A percentile compares a stretch with the other conserved stretches of the same genome.
phyloP scores from a whole-genome alignment of 1,140 invertebrate genomes.

The Rhopalosiphum maidis region DNA sequence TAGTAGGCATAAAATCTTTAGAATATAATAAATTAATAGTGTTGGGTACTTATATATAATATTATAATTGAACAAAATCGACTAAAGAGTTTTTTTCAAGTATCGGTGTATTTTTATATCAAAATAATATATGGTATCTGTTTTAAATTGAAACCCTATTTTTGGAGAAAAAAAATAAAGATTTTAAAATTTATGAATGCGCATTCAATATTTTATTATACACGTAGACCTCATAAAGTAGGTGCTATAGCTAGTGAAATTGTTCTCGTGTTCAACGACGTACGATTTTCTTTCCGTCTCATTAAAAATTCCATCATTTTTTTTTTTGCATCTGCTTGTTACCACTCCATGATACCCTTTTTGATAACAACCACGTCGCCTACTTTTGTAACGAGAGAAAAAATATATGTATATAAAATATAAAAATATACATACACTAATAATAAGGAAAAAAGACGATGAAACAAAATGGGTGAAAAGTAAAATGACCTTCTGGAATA shows the following conservation, averaged over 20 bases:
- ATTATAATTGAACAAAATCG: background rate
- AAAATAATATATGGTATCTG: background rate
- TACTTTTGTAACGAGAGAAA: constrained; percentile 12
- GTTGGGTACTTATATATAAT: background rate
- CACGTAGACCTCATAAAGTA: background rate
- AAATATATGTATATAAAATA: background rate
- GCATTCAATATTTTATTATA: background rate
- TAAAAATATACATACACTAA: background rate
- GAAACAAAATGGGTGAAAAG: background rate
- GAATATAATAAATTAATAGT: background rate
- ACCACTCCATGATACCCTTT: constrained; percentile 30
- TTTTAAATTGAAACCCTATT: background rate
- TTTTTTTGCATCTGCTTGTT: constrained; percentile 24
- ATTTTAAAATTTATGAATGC: constrained; percentile 16
- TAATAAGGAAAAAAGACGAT: background rate
- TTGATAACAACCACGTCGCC: background rate
- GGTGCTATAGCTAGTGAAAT: constrained; percentile 18
- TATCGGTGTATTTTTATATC: background rate
- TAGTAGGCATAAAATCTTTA: background rate
- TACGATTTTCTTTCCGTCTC: constrained; percentile 20
- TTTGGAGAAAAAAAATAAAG: background rate
- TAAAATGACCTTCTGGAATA: background rate
- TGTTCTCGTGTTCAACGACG: background rate
- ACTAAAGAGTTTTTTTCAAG: background rate
- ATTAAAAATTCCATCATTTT: constrained; percentile 42